Base-by-base conservation (phyloP, 2,113 vertebrate species). In the Clarias magur region DNA sequence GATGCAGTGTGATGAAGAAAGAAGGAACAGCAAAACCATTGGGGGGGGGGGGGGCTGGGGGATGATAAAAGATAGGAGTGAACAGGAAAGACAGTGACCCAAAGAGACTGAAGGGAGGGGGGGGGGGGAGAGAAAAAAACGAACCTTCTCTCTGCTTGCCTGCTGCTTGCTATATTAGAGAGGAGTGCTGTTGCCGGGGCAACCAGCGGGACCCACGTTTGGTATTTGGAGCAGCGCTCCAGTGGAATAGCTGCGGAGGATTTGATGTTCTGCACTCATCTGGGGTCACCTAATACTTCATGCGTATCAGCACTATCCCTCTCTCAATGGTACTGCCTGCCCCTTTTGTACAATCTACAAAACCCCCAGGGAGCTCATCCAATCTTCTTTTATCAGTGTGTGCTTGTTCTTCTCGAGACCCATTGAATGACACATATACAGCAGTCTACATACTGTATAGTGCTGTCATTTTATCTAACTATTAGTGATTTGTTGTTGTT, bases 111-210 rank as follows among this genome's bases (percentile, higher is more conserved):
- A 63, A 86, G 86, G 85, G 90, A 87, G 80, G 89, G 87, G 87
- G 48, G 73, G 19, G 70, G 2, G 48, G 7, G 30, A 59, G 9
- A 73, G 72, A 68, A 27, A 30, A 87, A 88, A 76, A 86, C 91
- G 91, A 91, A 56, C 67, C 57, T 19, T 87, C 86, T 89, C 60
- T 88, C 88, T 91, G 90, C 90, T 90, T 89, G 90, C 87, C 92
- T 88, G 86, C 93, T 88, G 91, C 93, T 93, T 48, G 73, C 93
- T 92, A 90, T 92, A 94, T 95, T 93, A 91, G 93, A 93, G 92
- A 94, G 93, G 93, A 95, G 93, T 94, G 93, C 90, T 91, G 94
- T 95, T 95, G 90, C 94, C 94, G 93, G 91, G 92, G 95, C 91
- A 95, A 96, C 95, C 93, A 86, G 93, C 91, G 91, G 92, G 93